Base-by-base conservation (phyloP, 2,888 invertebrate genomes). In the Lordiphosa fenestrarum region DNA sequence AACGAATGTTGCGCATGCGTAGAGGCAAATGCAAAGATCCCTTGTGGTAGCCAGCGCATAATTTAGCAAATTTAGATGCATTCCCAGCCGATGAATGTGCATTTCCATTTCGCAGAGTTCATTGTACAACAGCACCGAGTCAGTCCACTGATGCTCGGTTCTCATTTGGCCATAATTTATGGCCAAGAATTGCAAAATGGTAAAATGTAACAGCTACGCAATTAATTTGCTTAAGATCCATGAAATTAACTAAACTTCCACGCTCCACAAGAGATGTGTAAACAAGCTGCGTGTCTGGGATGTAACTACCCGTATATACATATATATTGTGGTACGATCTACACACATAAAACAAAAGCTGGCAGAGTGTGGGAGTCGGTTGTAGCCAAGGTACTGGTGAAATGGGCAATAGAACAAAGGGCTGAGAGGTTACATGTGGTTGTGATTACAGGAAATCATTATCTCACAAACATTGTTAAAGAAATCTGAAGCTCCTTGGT, bases 41-140 rank as follows among this genome's bases (percentile, higher is more conserved):
- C 21, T 35, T 21, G 35, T 56, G 53, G 61, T 60, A 73, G 68
- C 58, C 61, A 37, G 25, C n/a, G 69, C 51, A 84, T 84, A 80
- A 80, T 80, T 84, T 83, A 59, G 44, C 70, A 84, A 15, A 83
- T 80, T 83, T 75, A 71, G 53, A 47, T 66, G 69, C 71, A 64
- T 59, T 61, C 53, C 19, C 50, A 35, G 46, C 23, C 40, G 21
- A 23, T 10, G 48, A 48, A 39, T 37, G 40, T 47, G 21, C 13
- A 47, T 39, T 46, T 38, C 38, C 7, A 13, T 49, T 38, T 48
- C n/a, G 2, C 12, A 9, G 30, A 2, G 30, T 15, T 15, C 36
- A 13, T 48, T 37, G 19, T 47, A 13, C 21, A 23, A 13, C 19
- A 19, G 19, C 13, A 42, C 25, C 6, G 25, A 25, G 25, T 25